Evolutionary conservation across 2,113 vertebrate genomes (phyloP), one percentile per base, ranked within the genome.

Genomic region (Monarcha castaneiventris): DNA sequence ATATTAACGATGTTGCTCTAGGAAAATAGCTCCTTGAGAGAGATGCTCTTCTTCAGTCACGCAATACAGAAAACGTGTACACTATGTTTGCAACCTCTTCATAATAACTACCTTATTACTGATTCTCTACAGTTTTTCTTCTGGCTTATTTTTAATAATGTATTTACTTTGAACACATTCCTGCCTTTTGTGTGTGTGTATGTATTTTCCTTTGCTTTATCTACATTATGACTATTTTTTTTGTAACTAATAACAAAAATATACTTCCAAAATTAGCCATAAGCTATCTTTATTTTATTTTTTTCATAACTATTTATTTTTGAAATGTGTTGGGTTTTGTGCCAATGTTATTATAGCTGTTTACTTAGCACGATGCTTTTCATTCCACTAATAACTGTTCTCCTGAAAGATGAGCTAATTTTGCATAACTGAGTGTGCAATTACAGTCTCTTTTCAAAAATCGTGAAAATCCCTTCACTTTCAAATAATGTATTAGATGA

Each of bases 381-480:
- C 66, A 75, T 91, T 87, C 77, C 52, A 49, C 81, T 93, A 93
- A 91, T 87, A 81, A 82, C 52, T 61, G 17, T 22, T 89, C 46
- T 93, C 46, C 56, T 43, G 17, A 81, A 93, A 89, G 62, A 93
- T 63, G 64, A 91, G 62, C 33, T 94, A 79, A 95, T 95, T 96
- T 89, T 93, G 56, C 66, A 79, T 81, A 89, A 87, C 51, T 71
- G 56, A 95, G 51, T 51, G 30, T 49, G 29, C 92, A 93, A 93
- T 93, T 94, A 87, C 19, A 78, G 56, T 76, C 27, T 87, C 32
- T 33, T 77, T 91, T 74, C 27, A 89, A 89, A 90, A 94, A 88
- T 1, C 72, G 22, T 37, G 49, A 85, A 90, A 86, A 72, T 41
- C 32, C 5, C 13, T 79, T 88, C 58, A 59, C 26, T 90, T 58